A percentile compares a stretch with the other conserved stretches of the same genome.
Evolutionary conservation across 2,888 invertebrate genomes (phyloP).

Genomic region (Leistus spinibarbis): DNA sequence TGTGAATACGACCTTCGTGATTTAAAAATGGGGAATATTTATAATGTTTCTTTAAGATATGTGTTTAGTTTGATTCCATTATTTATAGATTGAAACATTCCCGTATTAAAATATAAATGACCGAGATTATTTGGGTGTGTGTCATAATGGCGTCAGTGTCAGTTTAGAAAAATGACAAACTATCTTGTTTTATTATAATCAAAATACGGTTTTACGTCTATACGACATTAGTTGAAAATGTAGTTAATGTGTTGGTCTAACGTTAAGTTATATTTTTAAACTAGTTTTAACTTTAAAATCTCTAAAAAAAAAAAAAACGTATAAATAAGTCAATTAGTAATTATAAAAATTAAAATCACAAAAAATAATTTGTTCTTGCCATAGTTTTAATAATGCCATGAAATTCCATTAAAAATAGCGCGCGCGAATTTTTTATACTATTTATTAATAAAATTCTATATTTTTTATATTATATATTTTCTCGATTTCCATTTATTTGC

Average conservation of each 20-base stretch:
- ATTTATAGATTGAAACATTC: too few species aligned
- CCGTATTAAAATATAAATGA: too few species aligned
- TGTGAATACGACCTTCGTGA: too few species aligned
- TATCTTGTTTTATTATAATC: not conserved
- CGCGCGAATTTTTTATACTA: constrained; percentile 19
- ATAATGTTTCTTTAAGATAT: too few species aligned
- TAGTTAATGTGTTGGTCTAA: not conserved
- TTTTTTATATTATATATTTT: constrained; percentile 19
- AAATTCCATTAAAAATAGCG: constrained; percentile 16
- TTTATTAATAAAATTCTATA: constrained; percentile 26
- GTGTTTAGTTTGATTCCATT: too few species aligned
- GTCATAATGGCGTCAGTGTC: not conserved
- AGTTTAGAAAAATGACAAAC: not conserved
- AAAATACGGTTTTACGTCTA: not conserved
- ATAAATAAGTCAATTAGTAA: not conserved
- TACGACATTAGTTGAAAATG: not conserved
- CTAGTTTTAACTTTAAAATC: not conserved
- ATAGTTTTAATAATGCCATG: constrained; percentile 16
- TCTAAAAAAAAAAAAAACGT: not conserved
- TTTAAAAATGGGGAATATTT: too few species aligned
- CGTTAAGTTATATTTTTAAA: not conserved
- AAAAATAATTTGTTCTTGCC: constrained; percentile 14
- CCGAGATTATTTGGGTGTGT: too few species aligned
- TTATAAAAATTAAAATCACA: not conserved
- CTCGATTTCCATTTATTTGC: constrained; percentile 24